These are phyloP conservation scores for Bombylius major DNA, from an alignment of 2,888 invertebrate species.

Conservation along the genomic window DNA sequence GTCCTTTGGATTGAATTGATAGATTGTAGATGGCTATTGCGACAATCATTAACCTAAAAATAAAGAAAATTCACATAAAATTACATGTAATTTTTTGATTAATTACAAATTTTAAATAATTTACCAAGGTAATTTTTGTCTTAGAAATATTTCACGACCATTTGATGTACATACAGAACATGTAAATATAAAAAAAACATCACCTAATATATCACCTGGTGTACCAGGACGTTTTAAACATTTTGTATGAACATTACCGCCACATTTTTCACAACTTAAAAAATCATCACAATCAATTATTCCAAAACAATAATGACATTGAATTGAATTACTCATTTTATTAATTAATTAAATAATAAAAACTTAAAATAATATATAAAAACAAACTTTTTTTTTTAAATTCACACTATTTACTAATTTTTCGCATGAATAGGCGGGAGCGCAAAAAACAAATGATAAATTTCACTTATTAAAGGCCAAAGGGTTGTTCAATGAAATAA, in stretches of 20 bases:
- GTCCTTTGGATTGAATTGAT: slow-evolving; percentile 53
- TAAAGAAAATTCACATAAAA: not conserved
- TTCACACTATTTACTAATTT: no score
- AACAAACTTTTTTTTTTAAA: no score
- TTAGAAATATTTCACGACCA: slow-evolving; percentile 44
- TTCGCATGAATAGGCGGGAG: no score
- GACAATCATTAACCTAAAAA: slow-evolving; percentile 56
- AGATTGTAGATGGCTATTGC: slow-evolving; percentile 65
- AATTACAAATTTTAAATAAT: slow-evolving; percentile 7
- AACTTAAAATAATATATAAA: no score
- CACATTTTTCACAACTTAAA: slow-evolving; percentile 48
- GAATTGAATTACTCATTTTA: not conserved
- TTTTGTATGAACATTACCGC: slow-evolving; percentile 47
- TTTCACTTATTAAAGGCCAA: no score
- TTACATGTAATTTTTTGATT: not conserved
- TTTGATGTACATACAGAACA: slow-evolving; percentile 51
- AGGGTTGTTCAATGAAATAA: no score
- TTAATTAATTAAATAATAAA: no score
- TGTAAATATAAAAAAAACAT: slow-evolving; percentile 60
- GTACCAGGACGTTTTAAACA: slow-evolving; percentile 55
- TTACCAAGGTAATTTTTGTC: slow-evolving; percentile 61
- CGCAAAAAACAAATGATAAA: no score
- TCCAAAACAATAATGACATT: slow-evolving; percentile 16
- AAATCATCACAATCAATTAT: slow-evolving; percentile 33
- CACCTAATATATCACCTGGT: slow-evolving; percentile 58